Conservation (phyloP, 1,140 invertebrate genomes). For the Bombus picipes region DNA sequence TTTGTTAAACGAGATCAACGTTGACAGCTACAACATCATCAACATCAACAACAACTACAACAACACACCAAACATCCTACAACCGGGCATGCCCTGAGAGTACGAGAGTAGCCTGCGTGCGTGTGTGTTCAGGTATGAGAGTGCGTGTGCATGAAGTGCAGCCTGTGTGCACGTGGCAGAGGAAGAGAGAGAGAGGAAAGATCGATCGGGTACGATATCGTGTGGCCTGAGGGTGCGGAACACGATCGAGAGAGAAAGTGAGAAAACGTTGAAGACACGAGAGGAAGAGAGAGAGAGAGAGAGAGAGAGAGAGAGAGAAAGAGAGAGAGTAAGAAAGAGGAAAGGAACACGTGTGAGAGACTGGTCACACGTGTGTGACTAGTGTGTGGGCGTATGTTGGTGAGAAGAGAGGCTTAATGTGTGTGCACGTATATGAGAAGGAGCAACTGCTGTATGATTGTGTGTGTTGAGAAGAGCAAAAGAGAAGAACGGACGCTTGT, state of each 20-base stretch:
- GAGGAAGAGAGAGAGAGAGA: slow-evolving; percentile 4
- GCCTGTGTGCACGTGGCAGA: slow-evolving; percentile 43
- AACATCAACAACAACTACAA: slow-evolving; percentile 57
- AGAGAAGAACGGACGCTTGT: not conserved
- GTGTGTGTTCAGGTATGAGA: slow-evolving; percentile 58
- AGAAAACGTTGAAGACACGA: slow-evolving; percentile 32
- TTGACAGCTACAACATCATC: slow-evolving; percentile 52
- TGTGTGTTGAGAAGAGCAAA: not conserved
- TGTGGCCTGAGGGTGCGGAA: slow-evolving; percentile 50
- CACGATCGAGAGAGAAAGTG: slow-evolving; percentile 46
- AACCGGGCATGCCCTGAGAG: slow-evolving; percentile 83
- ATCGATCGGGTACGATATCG: slow-evolving; percentile 51
- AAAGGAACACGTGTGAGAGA: slow-evolving; percentile 37
- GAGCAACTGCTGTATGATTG: slow-evolving; percentile 38
- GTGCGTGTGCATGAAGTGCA: slow-evolving; percentile 41
- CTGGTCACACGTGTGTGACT: slow-evolving; percentile 25
- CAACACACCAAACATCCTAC: slow-evolving; percentile 80
- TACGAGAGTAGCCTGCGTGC: slow-evolving; percentile 80
- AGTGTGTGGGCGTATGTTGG: not conserved
- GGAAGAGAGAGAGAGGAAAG: slow-evolving; percentile 31
- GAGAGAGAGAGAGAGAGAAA: slow-evolving; percentile 31
- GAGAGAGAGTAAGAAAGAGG: slow-evolving; percentile 1
- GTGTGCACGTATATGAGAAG: not conserved
- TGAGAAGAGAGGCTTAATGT: not conserved
- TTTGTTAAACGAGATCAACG: slow-evolving; percentile 27